A percentile compares a stretch with the other conserved stretches of the same genome.
phyloP scores from a whole-genome alignment of 2,797 vertebrate genomes.

The Acanthornis magna region DNA sequence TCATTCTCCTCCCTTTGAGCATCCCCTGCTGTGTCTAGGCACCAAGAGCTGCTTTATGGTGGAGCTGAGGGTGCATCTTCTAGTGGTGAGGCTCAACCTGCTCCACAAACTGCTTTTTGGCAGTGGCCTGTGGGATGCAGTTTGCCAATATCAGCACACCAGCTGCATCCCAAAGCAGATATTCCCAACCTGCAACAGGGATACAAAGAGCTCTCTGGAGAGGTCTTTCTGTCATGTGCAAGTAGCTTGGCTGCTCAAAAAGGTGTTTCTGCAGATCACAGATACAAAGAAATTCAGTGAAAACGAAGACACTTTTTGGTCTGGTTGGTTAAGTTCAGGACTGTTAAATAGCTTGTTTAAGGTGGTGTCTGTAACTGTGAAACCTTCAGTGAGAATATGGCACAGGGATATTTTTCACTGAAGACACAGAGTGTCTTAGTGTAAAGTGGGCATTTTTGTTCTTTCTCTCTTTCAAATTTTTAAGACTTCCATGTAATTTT shows the following conservation, averaged over 20 bases:
- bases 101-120: not conserved
- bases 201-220: accelerated
- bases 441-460: not conserved
- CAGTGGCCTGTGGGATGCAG: not conserved
- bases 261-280: not conserved
- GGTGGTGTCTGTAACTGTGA: not conserved
- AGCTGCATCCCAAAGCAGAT: not conserved
- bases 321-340: not conserved
- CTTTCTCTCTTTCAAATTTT: not conserved
- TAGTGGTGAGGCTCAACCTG: not conserved
- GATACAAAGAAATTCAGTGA: not conserved
- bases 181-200: not conserved
- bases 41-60: not conserved
- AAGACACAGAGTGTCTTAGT: not conserved
- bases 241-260: not conserved
- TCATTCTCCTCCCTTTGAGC: not conserved
- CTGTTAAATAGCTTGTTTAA: not conserved
- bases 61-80: not conserved
- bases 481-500: not conserved
- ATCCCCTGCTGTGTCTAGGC: not conserved
- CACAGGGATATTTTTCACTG: not conserved
- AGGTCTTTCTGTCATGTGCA: not conserved
- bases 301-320: not conserved
- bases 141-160: not conserved
- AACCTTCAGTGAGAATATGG: not conserved